Conservation (phyloP, 2,888 invertebrate genomes). For the Mellilla xanthometata region DNA sequence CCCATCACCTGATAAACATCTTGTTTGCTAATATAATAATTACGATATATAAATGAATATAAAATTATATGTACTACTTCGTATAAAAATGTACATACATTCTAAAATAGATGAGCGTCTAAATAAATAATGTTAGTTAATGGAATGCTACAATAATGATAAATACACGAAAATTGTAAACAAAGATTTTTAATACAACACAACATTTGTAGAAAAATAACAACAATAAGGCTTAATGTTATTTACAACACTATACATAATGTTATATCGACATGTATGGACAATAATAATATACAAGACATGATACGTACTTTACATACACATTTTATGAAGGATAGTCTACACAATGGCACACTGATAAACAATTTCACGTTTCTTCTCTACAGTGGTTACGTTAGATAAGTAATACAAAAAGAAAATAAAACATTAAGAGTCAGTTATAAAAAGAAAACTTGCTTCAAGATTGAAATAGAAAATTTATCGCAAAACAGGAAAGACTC, state of each 20-base stretch:
- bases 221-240: slow-evolving; percentile 12
- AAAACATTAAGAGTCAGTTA: too few species aligned
- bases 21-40: slow-evolving; percentile 20
- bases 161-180: slow-evolving; percentile 13
- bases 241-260: slow-evolving; percentile 17
- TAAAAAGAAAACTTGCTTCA: too few species aligned
- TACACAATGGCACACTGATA: too few species aligned
- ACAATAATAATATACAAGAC: not conserved
- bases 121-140: slow-evolving; percentile 2
- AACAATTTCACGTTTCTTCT: too few species aligned
- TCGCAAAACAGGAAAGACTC: too few species aligned
- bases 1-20: slow-evolving; percentile 22
- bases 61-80: slow-evolving; percentile 6
- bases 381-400: too few species aligned
- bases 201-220: slow-evolving; percentile 7
- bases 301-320: slow-evolving; percentile 13
- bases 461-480: too few species aligned
- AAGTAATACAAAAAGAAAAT: too few species aligned
- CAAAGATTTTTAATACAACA: slow-evolving; percentile 15
- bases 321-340: not conserved
- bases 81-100: slow-evolving; percentile 13
- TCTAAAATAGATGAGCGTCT: not conserved
- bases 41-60: not conserved
- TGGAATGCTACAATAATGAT: slow-evolving; percentile 5
- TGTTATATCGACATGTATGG: slow-evolving; percentile 7